Conservation (phyloP, 2,797 vertebrate genomes). For the Tauraco hartlaubi region DNA sequence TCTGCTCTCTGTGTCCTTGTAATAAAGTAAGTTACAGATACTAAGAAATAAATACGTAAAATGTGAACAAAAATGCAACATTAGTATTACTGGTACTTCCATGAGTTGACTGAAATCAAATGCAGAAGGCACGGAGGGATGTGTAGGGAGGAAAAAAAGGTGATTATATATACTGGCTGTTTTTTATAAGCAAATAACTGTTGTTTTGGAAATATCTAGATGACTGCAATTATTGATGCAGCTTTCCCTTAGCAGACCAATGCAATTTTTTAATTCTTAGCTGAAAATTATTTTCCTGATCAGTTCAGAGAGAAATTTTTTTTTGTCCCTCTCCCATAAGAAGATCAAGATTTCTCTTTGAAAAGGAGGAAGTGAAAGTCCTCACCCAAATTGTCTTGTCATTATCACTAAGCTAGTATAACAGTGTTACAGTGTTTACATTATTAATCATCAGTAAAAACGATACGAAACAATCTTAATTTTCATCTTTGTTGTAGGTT, state of each 20-base stretch:
- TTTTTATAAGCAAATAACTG: not conserved
- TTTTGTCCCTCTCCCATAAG: not conserved
- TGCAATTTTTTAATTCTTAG: not conserved
- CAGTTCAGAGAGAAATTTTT: not conserved
- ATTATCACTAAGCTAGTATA: not conserved
- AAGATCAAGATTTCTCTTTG: not conserved
- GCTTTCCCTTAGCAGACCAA: not conserved
- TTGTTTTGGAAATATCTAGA: not conserved
- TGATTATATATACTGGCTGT: not conserved
- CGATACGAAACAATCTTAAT: not conserved
- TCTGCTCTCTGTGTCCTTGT: not conserved
- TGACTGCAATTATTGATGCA: not conserved
- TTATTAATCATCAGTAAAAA: not conserved
- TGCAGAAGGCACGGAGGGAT: not conserved
- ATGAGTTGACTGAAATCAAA: not conserved
- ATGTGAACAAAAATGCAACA: not conserved
- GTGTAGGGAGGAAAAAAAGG: not conserved
- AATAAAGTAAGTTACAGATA: not conserved
- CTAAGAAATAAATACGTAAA: not conserved
- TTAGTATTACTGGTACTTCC: not conserved
- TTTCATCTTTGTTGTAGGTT: not conserved
- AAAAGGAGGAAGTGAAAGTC: not conserved
- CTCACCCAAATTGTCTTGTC: not conserved
- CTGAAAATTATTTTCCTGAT: not conserved
- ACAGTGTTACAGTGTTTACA: not conserved